Percentiles rank a stretch among this genome's conserved stretches.
Conservation (phyloP, 2,888 invertebrate species). For the Dryobota labecula region DNA sequence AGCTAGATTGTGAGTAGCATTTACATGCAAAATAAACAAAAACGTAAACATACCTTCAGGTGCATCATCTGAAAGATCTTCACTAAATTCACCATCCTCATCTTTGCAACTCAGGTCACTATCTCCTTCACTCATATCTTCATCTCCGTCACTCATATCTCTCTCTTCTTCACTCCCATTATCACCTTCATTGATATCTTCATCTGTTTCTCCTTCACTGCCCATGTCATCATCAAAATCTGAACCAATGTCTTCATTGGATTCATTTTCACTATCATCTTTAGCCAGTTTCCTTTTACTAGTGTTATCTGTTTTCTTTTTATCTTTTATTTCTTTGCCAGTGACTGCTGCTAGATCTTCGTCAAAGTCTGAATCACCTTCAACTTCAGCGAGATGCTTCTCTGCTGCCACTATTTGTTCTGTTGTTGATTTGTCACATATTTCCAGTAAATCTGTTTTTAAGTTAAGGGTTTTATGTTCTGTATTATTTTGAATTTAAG, state of each 20-base stretch:
- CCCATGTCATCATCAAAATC: conserved; percentile 59
- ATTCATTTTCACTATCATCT: conserved; percentile 51
- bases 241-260: conserved; percentile 60
- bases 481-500: background rate
- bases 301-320: conserved; percentile 62
- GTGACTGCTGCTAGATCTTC: conserved; percentile 91
- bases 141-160: conserved; percentile 57
- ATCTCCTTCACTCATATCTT: conserved; percentile 53
- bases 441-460: conserved; percentile 92
- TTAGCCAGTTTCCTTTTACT: conserved; percentile 47
- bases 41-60: conserved; percentile 70
- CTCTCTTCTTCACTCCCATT: conserved; percentile 53
- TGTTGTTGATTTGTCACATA: conserved; percentile 93
- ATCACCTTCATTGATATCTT: conserved; percentile 43
- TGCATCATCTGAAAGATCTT: conserved; percentile 62
- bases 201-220: conserved; percentile 58
- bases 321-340: conserved; percentile 79
- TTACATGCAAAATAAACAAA: background rate
- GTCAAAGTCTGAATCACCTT: conserved; percentile 91
- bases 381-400: conserved; percentile 91
- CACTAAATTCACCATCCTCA: conserved; percentile 54
- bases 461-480: conserved; percentile 47
- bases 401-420: conserved; percentile 91
- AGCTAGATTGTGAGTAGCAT: background rate
- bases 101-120: conserved; percentile 51